Evolutionary conservation across 2,888 invertebrate genomes (phyloP).

Genomic region (Azorinus chamasolen): DNA sequence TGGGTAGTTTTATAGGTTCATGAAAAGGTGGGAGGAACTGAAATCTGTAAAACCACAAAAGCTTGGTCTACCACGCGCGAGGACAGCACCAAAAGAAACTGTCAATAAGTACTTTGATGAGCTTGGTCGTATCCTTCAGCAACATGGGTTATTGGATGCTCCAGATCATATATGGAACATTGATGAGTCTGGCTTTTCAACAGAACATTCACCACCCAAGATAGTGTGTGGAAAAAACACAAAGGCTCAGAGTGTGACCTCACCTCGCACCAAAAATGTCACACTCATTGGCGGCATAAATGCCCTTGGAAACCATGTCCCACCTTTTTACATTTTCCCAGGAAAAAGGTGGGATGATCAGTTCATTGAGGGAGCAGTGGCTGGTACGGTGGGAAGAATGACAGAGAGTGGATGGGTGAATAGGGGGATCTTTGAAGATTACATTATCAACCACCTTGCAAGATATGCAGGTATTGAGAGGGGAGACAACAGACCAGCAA

Average conservation of each 20-base stretch:
- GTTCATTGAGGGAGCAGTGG: conserved; percentile 20
- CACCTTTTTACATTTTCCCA: conserved; percentile 57
- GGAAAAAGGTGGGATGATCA: conserved; percentile 52
- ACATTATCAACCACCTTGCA: conserved; percentile 46
- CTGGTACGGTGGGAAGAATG: conserved; percentile 47
- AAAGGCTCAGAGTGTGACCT: conserved; percentile 33
- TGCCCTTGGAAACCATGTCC: conserved; percentile 47
- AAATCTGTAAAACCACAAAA: conserved; percentile 43
- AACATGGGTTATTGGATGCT: conserved; percentile 18
- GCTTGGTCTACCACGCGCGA: conserved; percentile 31
- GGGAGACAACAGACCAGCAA: background rate
- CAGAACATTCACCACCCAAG: conserved; percentile 51
- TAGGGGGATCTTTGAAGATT: conserved; percentile 34
- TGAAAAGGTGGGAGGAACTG: conserved; percentile 41
- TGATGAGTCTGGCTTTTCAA: conserved; percentile 53
- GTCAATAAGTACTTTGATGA: conserved; percentile 43
- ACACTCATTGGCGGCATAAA: conserved; percentile 40
- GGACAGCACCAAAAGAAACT: conserved; percentile 31
- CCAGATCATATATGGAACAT: conserved; percentile 44
- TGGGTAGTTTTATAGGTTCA: conserved; percentile 49
- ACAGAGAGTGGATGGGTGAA: conserved; percentile 55
- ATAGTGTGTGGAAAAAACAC: conserved; percentile 32
- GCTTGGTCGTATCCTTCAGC: conserved; percentile 10
- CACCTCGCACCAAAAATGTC: conserved; percentile 31
- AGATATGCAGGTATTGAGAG: conserved; percentile 35